These are phyloP conservation scores for Gila robusta DNA, from an alignment of 2,797 vertebrate genomes.

Conservation along the genomic window DNA sequence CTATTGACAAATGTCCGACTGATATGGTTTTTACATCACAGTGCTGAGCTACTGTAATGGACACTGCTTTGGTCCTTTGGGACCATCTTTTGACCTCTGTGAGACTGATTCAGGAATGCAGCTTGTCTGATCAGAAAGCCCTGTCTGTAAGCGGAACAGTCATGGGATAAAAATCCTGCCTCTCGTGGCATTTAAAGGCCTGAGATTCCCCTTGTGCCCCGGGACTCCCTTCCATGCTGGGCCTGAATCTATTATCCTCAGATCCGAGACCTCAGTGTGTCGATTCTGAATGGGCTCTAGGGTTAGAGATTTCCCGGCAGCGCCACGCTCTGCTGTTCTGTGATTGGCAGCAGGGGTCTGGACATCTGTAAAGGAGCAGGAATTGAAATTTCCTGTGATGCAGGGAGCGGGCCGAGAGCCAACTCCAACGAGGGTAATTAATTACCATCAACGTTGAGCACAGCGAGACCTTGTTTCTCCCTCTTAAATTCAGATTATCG, in stretches of 20 bases:
- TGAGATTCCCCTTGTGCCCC: slow-evolving; percentile 39
- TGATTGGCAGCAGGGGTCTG: slow-evolving; percentile 42
- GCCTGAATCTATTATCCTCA: slow-evolving; percentile 61
- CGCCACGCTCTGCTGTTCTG: slow-evolving; percentile 34
- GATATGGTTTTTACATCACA: slow-evolving; percentile 48
- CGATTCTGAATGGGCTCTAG: slow-evolving; percentile 34
- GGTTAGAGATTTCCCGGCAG: slow-evolving; percentile 33
- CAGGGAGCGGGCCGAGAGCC: slow-evolving; percentile 49
- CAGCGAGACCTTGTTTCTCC: slow-evolving; percentile 41
- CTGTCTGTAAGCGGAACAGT: slow-evolving; percentile 8
- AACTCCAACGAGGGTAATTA: slow-evolving; percentile 61
- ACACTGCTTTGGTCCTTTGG: slow-evolving; percentile 20
- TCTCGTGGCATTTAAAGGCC: slow-evolving; percentile 63
- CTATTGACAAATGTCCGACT: slow-evolving; percentile 57
- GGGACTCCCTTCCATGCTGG: slow-evolving; percentile 13
- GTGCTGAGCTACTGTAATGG: slow-evolving; percentile 25
- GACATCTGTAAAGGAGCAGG: slow-evolving; percentile 50
- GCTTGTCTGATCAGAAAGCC: slow-evolving; percentile 41
- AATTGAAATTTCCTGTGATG: slow-evolving; percentile 49
- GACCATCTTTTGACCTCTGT: slow-evolving; percentile 63
- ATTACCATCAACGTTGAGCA: slow-evolving; percentile 62
- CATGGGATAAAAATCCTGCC: slow-evolving; percentile 49
- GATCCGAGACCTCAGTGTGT: slow-evolving; percentile 22
- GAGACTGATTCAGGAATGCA: slow-evolving; percentile 57
- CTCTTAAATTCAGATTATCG: slow-evolving; percentile 47